phyloP scores from a whole-genome alignment of 92 coral and sea anemone species.

The Porites rus region DNA sequence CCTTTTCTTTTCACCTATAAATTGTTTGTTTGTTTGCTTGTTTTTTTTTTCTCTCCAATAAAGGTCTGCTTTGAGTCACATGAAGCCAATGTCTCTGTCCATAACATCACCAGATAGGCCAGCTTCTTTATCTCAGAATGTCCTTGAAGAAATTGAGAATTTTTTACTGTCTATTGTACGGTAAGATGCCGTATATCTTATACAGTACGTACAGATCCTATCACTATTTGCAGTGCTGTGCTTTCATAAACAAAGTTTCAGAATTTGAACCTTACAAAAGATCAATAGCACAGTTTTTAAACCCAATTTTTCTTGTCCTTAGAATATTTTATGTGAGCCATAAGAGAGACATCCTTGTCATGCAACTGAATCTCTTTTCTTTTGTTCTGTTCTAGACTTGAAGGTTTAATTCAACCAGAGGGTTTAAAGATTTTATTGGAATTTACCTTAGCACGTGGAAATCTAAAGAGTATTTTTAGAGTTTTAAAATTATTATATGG shows the following conservation, averaged over 20 bases:
- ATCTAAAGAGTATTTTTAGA: slow-evolving; percentile 92
- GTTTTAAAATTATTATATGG: slow-evolving; percentile 93
- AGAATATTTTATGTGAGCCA: background rate
- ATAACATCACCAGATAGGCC: slow-evolving; percentile 92
- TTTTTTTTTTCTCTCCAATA: background rate
- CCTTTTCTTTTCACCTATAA: too few species aligned
- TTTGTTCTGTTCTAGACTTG: slow-evolving; percentile 62
- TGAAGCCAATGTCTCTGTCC: slow-evolving; percentile 90
- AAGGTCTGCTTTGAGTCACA: slow-evolving; percentile 94
- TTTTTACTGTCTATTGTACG: slow-evolving; percentile 90
- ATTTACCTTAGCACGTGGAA: slow-evolving; percentile 95
- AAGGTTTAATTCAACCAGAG: slow-evolving; percentile 86
- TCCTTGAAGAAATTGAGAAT: slow-evolving; percentile 95
- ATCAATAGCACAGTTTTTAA: background rate
- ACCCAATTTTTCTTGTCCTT: background rate
- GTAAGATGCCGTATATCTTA: slow-evolving; percentile 33
- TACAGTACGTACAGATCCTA: background rate
- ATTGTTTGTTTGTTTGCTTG: background rate
- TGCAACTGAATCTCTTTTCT: background rate
- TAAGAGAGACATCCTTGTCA: too few species aligned
- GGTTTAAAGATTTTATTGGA: slow-evolving; percentile 89
- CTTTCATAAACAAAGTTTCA: background rate
- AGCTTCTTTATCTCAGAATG: slow-evolving; percentile 85
- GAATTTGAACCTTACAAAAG: background rate
- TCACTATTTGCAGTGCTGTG: background rate